phyloP scores from a whole-genome alignment of 2,797 vertebrate species.

The Sebastes taczanowskii region DNA sequence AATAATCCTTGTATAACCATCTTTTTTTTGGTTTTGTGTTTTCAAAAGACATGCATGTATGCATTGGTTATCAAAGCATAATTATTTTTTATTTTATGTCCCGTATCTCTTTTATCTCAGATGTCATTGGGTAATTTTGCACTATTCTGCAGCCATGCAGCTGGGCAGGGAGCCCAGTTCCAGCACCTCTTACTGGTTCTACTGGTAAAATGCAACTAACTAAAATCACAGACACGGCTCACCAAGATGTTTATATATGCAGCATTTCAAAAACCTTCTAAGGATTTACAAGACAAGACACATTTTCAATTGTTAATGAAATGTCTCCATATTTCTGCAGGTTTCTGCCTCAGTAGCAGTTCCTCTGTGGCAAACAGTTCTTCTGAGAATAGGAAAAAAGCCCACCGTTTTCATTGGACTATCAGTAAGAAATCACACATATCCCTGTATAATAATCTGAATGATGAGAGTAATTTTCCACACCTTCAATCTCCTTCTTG shows the following conservation, averaged over 20 bases:
- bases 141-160: conserved; percentile 81
- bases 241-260: neutral
- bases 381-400: conserved; percentile 83
- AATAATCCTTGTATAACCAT: neutral
- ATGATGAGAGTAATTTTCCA: neutral
- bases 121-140: conserved; percentile 83
- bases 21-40: neutral
- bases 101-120: conserved; percentile 54
- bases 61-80: neutral
- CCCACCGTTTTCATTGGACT: conserved; percentile 74
- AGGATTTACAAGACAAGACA: neutral
- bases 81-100: neutral
- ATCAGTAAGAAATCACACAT: conserved; percentile 66
- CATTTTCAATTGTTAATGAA: neutral
- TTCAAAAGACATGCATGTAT: neutral
- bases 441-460: neutral
- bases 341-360: conserved; percentile 75
- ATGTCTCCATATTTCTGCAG: conserved; percentile 47
- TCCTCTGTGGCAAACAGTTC: conserved; percentile 80
- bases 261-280: neutral
- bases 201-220: conserved; percentile 70
- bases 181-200: conserved; percentile 81
- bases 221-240: neutral
- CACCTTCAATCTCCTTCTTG: neutral
- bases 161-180: conserved; percentile 75